phyloP scores from a whole-genome alignment of 2,113 vertebrate genomes.

The Thinocorus orbignyianus region DNA sequence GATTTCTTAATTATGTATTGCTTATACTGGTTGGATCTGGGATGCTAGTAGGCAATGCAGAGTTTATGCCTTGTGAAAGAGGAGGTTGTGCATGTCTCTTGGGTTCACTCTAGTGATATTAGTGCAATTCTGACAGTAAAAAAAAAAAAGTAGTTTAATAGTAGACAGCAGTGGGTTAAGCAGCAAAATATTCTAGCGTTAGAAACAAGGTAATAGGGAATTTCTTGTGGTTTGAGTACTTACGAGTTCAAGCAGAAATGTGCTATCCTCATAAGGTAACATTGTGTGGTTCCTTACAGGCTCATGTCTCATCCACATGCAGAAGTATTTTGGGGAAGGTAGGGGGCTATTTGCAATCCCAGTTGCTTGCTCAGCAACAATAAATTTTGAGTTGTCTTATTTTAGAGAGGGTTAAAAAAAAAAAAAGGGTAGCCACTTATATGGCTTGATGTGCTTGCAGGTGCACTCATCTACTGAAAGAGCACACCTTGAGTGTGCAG shows the following conservation, averaged over 20 bases:
- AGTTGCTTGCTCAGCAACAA: not conserved
- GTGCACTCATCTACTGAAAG: not conserved
- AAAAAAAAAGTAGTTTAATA: not conserved
- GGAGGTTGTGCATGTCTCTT: not conserved
- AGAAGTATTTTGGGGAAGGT: not conserved
- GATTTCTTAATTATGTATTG: not conserved
- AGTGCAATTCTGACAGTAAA: not conserved
- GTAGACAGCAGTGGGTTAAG: not conserved
- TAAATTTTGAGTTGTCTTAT: not conserved
- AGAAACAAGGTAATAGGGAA: not conserved
- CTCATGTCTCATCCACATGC: fast-evolving
- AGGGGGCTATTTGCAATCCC: not conserved
- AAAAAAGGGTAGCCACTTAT: not conserved
- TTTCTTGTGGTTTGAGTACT: not conserved
- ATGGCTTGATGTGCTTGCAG: not conserved
- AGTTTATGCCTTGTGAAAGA: not conserved
- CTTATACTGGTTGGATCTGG: not conserved
- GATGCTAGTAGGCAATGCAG: not conserved
- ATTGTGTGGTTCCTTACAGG: not conserved
- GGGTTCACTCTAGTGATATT: not conserved
- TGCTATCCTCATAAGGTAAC: not conserved
- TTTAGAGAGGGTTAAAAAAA: fast-evolving
- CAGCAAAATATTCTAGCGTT: not conserved
- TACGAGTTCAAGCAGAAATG: not conserved
- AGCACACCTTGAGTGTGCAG: not conserved